Percentiles rank a stretch among this genome's conserved stretches.
Evolutionary conservation across 1,140 invertebrate species (phyloP).

Genomic region (Papilio aristodemus): DNA sequence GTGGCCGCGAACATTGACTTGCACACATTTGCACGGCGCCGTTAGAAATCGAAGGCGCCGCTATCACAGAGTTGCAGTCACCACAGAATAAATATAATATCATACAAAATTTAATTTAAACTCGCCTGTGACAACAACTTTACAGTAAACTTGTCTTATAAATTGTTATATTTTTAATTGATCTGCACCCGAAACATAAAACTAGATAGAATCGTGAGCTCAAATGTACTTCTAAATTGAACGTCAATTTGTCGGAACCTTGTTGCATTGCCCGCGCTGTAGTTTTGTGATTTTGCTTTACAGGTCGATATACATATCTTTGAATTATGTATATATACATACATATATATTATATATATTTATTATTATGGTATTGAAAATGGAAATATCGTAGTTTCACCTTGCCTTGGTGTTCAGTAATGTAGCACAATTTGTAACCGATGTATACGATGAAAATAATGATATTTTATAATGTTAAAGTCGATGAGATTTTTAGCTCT

Average conservation of each 20-base stretch:
- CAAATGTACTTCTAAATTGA: conserved; percentile 64
- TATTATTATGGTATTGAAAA: conserved; percentile 53
- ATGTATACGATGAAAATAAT: conserved; percentile 78
- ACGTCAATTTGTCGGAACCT: conserved; percentile 68
- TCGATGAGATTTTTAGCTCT: conserved; percentile 76
- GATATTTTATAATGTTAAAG: conserved; percentile 79
- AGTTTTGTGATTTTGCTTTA: conserved; percentile 70
- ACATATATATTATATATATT: conserved; percentile 46
- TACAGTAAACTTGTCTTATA: conserved; percentile 27
- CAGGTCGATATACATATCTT: conserved; percentile 78
- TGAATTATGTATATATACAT: conserved; percentile 66
- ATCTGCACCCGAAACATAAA: conserved; percentile 55
- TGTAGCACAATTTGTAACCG: conserved; percentile 79
- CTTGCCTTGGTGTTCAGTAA: conserved; percentile 78
- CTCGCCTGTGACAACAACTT: conserved; percentile 18
- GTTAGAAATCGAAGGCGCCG: not conserved
- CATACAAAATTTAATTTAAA: not conserved
- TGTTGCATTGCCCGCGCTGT: conserved; percentile 53
- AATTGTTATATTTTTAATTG: conserved; percentile 41
- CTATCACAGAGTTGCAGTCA: not conserved
- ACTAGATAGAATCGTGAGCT: conserved; percentile 61
- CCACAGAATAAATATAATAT: not conserved
- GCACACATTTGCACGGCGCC: not conserved
- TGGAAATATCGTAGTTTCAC: conserved; percentile 68
- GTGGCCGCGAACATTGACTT: not conserved